Base-by-base conservation (phyloP, 2,888 invertebrate genomes). In the Hymenopus coronatus region DNA sequence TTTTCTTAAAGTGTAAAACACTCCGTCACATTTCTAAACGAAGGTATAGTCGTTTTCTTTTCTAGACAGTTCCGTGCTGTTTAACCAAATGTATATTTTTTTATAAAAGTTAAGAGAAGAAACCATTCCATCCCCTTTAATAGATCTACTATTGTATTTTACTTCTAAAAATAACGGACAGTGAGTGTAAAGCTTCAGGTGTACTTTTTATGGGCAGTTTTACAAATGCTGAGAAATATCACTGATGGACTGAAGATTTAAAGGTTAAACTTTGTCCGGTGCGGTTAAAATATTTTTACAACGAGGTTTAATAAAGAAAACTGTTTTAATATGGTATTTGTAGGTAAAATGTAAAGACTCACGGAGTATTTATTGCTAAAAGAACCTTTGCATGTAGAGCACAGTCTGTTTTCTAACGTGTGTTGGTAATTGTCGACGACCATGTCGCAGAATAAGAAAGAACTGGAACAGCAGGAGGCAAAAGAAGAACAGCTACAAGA, bases 401-500 rank as follows among this genome's bases (percentile, higher is more conserved):
- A 9, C 12, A 27, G 27, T 27, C 54, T 83, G 84, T 54, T 14
- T n/a, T 3, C 28, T 85, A 12, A 28, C 40, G 3, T 81, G 3
- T 15, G 28, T 2, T 28, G 20, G 20, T 27, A 15, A 27, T 33
- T 87, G 82, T 81, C 82, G 87, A 12, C 27, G 81, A 87, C 82
- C 27, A 85, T 87, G 87, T 81, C 87, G 30, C 87, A 87, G 30
- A 33, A 81, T 82, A 86, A 86, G 30, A 87, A 87, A 87, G 87
- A 87, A 84, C 33, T 30, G 12, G 84, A 84, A 82, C 33, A 82
- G 33, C 81, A 40, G 40, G 82, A 87, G 40, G 20, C 33, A 20
- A 33, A 81, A 27, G n/a, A 28, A 33, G 33, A 81, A 40, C 87
- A 81, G 30, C 87, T 30, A 28, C 87, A 81, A 82, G 82, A 84